Conservation (phyloP, 2,797 vertebrate species). For the Calcarius lapponicus region DNA sequence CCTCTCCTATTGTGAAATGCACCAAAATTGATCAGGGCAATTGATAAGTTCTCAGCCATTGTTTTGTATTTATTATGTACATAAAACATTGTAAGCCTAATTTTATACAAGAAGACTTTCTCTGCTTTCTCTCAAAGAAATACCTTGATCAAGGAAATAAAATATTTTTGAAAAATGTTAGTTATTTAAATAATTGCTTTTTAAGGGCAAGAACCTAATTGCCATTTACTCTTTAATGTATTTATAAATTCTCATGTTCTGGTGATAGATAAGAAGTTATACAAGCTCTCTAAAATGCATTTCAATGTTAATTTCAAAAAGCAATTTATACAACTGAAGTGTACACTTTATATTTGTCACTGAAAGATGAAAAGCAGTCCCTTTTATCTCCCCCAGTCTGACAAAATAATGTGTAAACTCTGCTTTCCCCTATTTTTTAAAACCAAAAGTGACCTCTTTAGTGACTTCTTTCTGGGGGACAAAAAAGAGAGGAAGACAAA, state of each 20-base stretch:
- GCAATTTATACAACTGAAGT: background rate
- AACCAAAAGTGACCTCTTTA: background rate
- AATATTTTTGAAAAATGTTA: background rate
- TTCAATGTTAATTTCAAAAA: background rate
- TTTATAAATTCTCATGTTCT: background rate
- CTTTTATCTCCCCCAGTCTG: background rate
- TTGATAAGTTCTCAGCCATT: background rate
- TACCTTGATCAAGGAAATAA: background rate
- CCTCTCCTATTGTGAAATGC: background rate
- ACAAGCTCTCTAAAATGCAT: background rate
- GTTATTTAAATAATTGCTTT: background rate
- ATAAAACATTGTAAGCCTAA: background rate
- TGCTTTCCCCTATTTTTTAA: background rate
- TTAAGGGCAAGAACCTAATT: background rate
- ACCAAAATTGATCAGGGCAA: background rate
- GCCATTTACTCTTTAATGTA: background rate
- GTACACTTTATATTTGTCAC: background rate
- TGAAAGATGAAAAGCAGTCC: background rate
- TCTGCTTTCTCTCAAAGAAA: background rate
- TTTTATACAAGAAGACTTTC: background rate
- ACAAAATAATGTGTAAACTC: background rate
- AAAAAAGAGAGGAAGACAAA: background rate
- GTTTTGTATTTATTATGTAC: background rate
- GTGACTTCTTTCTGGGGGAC: background rate
- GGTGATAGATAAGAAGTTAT: background rate